A percentile compares a stretch with the other conserved stretches of the same genome.
Conservation (phyloP, 2,888 invertebrate genomes). For the Drosophila prolongata region DNA sequence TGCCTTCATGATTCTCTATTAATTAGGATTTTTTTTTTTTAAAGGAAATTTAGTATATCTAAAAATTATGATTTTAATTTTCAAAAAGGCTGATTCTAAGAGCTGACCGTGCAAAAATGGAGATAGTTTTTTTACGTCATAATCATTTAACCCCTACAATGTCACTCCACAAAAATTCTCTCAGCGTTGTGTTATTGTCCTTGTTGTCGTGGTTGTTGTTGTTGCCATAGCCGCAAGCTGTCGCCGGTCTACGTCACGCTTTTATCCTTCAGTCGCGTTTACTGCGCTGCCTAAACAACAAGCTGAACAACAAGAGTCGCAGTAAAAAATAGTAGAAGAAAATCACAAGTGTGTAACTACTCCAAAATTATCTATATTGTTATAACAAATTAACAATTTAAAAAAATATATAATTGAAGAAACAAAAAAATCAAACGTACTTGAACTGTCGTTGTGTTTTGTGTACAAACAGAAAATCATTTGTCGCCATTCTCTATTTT, state of each 20-base stretch:
- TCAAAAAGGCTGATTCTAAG: too few relatives aligned
- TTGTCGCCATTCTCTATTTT: slow-evolving; percentile 53
- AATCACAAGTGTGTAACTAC: slow-evolving; percentile 48
- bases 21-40: too few relatives aligned
- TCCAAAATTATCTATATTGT: slow-evolving; percentile 29
- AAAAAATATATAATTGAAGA: slow-evolving; percentile 1
- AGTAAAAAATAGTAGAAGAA: slow-evolving; percentile 5
- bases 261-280: slow-evolving; percentile 65
- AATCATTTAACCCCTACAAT: too few relatives aligned
- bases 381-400: too few relatives aligned
- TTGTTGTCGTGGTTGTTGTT: slow-evolving; percentile 42
- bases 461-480: slow-evolving; percentile 51
- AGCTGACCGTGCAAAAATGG: too few relatives aligned
- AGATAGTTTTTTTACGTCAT: too few relatives aligned
- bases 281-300: slow-evolving; percentile 58
- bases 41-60: too few relatives aligned
- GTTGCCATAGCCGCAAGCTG: slow-evolving; percentile 69
- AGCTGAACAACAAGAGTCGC: slow-evolving; percentile 16
- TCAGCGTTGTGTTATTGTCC: slow-evolving; percentile 30
- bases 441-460: slow-evolving; percentile 69
- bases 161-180: neutral
- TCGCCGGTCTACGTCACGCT: slow-evolving; percentile 71
- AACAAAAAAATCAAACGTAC: slow-evolving; percentile 53
- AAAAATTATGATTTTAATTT: too few relatives aligned
- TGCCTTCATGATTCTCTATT: too few relatives aligned